Conservation (phyloP, 2,113 vertebrate genomes). For the Sarotherodon lohbergeri region DNA sequence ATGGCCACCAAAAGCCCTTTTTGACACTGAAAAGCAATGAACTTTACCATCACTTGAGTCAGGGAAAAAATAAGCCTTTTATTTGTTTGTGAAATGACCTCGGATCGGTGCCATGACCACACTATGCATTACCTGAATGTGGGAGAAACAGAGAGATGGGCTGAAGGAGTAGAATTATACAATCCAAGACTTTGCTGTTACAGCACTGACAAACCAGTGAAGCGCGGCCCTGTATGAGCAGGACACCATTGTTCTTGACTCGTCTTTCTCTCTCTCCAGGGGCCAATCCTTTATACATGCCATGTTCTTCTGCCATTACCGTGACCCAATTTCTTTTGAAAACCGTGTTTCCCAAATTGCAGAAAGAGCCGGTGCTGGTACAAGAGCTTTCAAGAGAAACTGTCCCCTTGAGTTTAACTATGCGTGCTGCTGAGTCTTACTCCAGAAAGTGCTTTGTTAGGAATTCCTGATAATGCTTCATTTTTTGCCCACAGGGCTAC, state of each 20-base stretch:
- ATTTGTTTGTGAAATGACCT: slow-evolving; percentile 23
- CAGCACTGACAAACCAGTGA: slow-evolving; percentile 40
- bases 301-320: slow-evolving; percentile 56
- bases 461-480: slow-evolving; percentile 45
- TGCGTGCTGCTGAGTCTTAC: slow-evolving; percentile 50
- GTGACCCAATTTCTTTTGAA: slow-evolving; percentile 67
- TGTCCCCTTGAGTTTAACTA: slow-evolving; percentile 65
- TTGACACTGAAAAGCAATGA: not conserved
- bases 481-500: slow-evolving; percentile 39
- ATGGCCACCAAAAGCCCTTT: slow-evolving; percentile 2
- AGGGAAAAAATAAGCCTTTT: slow-evolving; percentile 1
- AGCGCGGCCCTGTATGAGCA: slow-evolving; percentile 2
- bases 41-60: slow-evolving; percentile 6
- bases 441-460: slow-evolving; percentile 65
- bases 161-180: not conserved
- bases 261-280: slow-evolving; percentile 37
- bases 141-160: not conserved
- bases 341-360: slow-evolving; percentile 57
- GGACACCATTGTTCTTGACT: slow-evolving; percentile 47
- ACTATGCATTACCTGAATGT: not conserved
- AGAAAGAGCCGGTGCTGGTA: slow-evolving; percentile 34
- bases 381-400: slow-evolving; percentile 63
- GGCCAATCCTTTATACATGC: slow-evolving; percentile 53
- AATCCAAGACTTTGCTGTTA: slow-evolving; percentile 31
- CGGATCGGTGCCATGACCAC: not conserved